These are phyloP conservation scores for Thalassophryne amazonica DNA, from an alignment of 2,797 vertebrate species.

Conservation along the genomic window DNA sequence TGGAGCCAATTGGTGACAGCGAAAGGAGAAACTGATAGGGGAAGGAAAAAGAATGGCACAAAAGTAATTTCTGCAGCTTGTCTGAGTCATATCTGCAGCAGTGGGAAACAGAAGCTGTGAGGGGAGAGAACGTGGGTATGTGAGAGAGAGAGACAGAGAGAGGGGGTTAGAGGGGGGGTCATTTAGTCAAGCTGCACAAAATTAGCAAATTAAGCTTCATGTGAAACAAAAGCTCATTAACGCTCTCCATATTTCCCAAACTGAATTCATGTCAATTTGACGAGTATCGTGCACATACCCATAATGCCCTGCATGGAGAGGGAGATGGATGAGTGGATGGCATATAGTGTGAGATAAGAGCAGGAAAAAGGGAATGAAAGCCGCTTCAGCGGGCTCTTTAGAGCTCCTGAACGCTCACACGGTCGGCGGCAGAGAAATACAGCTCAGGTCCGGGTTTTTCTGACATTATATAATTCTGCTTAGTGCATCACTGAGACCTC, in stretches of 20 bases:
- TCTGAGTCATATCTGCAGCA: conserved; percentile 81
- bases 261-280: conserved; percentile 12
- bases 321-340: conserved; percentile 6
- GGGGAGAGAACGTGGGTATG: conserved; percentile 53
- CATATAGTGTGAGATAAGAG: conserved; percentile 1
- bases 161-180: conserved; percentile 26
- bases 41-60: conserved; percentile 52
- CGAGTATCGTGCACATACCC: not conserved
- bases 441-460: not conserved
- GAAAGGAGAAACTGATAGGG: conserved; percentile 22
- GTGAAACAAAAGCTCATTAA: conserved; percentile 42
- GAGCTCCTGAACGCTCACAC: conserved; percentile 20
- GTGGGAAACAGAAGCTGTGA: conserved; percentile 66
- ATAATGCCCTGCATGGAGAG: conserved; percentile 11
- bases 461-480: conserved; percentile 32
- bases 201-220: conserved; percentile 37
- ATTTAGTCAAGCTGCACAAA: conserved; percentile 20
- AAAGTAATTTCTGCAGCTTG: conserved; percentile 72
- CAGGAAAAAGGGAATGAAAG: conserved; percentile 17
- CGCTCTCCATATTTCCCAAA: conserved; percentile 9
- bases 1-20: not conserved
- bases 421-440: conserved; percentile 8
- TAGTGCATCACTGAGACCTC: conserved; percentile 14
- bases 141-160: conserved; percentile 25
- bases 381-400: conserved; percentile 22